Conservation (phyloP, 2,797 vertebrate species). For the Poecilia velifera region DNA sequence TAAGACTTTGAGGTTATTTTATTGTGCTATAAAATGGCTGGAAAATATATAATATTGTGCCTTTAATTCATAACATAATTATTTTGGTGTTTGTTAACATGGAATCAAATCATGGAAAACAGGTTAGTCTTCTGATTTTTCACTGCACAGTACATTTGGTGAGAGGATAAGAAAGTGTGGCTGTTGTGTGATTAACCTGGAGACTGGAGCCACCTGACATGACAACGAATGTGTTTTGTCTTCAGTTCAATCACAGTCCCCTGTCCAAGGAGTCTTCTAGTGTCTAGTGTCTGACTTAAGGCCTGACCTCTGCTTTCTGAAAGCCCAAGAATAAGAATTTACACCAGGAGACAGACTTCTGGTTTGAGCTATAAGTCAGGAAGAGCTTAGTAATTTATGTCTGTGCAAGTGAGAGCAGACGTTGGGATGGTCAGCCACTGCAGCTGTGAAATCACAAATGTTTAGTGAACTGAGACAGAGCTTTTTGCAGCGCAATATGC, state of each 20-base stretch:
- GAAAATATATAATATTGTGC: too few relatives aligned
- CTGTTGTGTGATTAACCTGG: background rate
- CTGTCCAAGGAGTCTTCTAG: background rate
- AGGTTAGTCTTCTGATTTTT: background rate
- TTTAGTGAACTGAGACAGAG: background rate
- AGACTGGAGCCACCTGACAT: slow-evolving; percentile 1
- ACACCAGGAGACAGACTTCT: slow-evolving; percentile 53
- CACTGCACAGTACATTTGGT: background rate
- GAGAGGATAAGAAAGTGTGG: background rate
- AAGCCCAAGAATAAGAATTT: slow-evolving; percentile 56
- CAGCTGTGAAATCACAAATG: background rate
- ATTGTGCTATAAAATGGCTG: too few relatives aligned
- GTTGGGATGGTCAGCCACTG: slow-evolving; percentile 5
- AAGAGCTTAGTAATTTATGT: slow-evolving; percentile 57
- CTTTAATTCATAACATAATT: too few relatives aligned
- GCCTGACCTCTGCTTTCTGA: slow-evolving; percentile 48
- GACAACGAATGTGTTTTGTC: slow-evolving; percentile 45
- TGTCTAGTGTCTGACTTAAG: slow-evolving; percentile 35
- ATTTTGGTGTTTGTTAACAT: background rate
- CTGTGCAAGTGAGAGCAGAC: slow-evolving; percentile 39
- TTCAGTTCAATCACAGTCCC: slow-evolving; percentile 9
- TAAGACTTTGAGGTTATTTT: too few relatives aligned
- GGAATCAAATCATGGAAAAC: background rate
- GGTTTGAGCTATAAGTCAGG: slow-evolving; percentile 50
- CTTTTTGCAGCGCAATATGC: background rate